Conservation (phyloP, 2,888 invertebrate species). For the Drosophila trichaetosa region DNA sequence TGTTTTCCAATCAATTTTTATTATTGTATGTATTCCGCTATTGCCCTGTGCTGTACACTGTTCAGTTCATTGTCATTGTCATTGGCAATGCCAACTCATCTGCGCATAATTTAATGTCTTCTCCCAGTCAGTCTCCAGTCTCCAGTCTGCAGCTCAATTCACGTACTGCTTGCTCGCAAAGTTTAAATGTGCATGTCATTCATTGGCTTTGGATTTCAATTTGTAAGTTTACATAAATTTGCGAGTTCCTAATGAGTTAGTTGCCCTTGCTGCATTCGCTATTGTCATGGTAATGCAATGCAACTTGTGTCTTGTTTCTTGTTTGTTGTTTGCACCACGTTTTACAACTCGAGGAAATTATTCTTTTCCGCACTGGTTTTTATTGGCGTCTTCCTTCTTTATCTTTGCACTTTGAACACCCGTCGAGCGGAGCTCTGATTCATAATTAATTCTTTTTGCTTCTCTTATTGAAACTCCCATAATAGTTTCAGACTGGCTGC, state of each 20-base stretch:
- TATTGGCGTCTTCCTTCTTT: conserved; percentile 10
- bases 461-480: conserved; percentile 9
- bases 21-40: conserved; percentile 43
- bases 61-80: conserved; percentile 58
- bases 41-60: conserved; percentile 12
- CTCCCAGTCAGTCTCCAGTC: conserved; percentile 6
- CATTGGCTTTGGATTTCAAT: conserved; percentile 69
- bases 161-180: conserved; percentile 21
- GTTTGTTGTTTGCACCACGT: conserved; percentile 24
- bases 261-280: conserved; percentile 56
- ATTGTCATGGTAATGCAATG: conserved; percentile 66
- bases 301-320: conserved; percentile 13
- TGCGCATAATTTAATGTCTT: conserved; percentile 84
- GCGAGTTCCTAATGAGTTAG: conserved; percentile 70
- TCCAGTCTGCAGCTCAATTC: conserved; percentile 17
- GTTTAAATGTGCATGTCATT: conserved; percentile 78
- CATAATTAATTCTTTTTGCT: conserved; percentile 70
- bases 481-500: conserved; percentile 29
- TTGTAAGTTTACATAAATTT: conserved; percentile 76
- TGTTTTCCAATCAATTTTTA: conserved; percentile 85
- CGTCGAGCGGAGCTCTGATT: conserved; percentile 57
- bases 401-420: conserved; percentile 16
- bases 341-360: conserved; percentile 43
- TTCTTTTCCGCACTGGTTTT: conserved; percentile 60
- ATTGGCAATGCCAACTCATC: conserved; percentile 84